Conservation (phyloP, 2,797 vertebrate species). For the Rhabdophis nuchalis region DNA sequence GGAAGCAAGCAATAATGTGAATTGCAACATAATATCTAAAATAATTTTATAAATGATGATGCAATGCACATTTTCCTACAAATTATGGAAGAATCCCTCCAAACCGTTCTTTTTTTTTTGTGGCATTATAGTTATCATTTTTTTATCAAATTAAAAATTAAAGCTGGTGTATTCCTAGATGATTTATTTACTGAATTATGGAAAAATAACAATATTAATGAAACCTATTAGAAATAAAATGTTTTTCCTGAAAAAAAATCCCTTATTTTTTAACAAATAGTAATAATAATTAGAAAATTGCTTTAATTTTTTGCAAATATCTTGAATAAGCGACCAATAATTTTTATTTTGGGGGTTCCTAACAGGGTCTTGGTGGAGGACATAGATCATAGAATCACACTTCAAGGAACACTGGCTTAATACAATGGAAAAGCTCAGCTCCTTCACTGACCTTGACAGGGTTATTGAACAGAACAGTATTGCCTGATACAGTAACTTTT, state of each 20-base stretch:
- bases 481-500: background rate
- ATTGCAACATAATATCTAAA: background rate
- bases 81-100: background rate
- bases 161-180: background rate
- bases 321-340: background rate
- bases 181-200: background rate
- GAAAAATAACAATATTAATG: background rate
- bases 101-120: background rate
- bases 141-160: background rate
- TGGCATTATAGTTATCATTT: background rate
- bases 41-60: background rate
- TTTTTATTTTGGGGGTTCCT: background rate
- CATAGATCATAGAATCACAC: background rate
- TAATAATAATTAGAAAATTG: background rate
- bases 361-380: background rate
- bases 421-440: background rate
- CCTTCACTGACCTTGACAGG: background rate
- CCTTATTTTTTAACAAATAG: background rate
- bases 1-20: background rate
- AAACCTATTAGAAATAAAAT: background rate
- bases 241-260: background rate
- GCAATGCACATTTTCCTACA: background rate
- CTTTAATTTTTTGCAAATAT: background rate
- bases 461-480: background rate
- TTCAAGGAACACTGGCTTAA: background rate